Conservation (phyloP, 2,888 invertebrate species). For the Agrypnus murinus region DNA sequence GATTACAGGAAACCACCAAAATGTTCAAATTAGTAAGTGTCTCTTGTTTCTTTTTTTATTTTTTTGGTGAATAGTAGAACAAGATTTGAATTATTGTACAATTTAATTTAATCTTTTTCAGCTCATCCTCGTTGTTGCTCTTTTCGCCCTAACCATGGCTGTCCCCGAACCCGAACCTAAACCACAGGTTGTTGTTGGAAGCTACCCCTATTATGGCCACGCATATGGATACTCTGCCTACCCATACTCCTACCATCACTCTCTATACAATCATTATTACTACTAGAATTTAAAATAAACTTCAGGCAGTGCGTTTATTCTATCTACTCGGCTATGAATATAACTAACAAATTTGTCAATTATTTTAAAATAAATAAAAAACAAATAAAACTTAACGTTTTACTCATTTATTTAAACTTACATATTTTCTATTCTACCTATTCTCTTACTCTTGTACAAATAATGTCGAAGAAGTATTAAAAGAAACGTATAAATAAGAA, state of each 20-base stretch:
- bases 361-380: too few relatives aligned
- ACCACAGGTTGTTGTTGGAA: slow-evolving; percentile 39
- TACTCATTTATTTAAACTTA: too few relatives aligned
- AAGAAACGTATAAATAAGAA: too few relatives aligned
- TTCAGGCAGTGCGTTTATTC: slow-evolving; percentile 7
- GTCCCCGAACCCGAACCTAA: slow-evolving; percentile 70
- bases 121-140: slow-evolving; percentile 71
- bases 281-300: too few relatives aligned
- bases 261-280: not conserved
- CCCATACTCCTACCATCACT: not conserved
- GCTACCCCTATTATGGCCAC: slow-evolving; percentile 38
- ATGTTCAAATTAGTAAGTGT: slow-evolving; percentile 23
- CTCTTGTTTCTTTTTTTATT: not conserved
- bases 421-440: too few relatives aligned
- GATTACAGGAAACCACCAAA: not conserved
- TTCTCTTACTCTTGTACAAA: too few relatives aligned
- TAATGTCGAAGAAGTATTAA: too few relatives aligned
- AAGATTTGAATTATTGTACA: too few relatives aligned
- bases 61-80: not conserved
- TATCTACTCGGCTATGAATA: too few relatives aligned
- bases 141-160: slow-evolving; percentile 74
- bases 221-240: slow-evolving; percentile 56
- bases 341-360: too few relatives aligned
- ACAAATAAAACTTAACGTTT: too few relatives aligned
- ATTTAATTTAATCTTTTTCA: slow-evolving; percentile 44